Evolutionary conservation across 2,113 vertebrate species (phyloP), one percentile per base, ranked within the genome.

Genomic region (Cricetomys ansorgei): DNA sequence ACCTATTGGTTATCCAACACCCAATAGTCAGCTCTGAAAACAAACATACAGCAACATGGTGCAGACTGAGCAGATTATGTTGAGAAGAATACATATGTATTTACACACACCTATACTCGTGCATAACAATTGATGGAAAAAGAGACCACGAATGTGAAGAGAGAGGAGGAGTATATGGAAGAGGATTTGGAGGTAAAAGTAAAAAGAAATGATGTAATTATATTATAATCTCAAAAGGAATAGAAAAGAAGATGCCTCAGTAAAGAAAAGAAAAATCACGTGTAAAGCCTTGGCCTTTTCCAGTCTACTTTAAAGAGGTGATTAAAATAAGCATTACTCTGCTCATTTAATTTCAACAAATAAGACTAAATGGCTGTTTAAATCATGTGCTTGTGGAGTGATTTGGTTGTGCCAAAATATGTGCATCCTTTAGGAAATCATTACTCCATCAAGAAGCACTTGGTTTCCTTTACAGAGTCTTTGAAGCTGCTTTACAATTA

Each of bases 331-430:
- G 37, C 27, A 72, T 55, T 93, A 64, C 29, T 93, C 29, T 50
- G 88, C 64, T 96, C 96, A 93, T 53, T 96, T 97, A 96, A 94
- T 97, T 94, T 97, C 80, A 95, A 83, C 67, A 96, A 96, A 96
- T 96, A 94, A 96, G 88, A 97, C 89, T 89, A 94, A 94, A 91
- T 95, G 40, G 62, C 85, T 64, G 45, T 88, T 97, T 89, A 96
- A 91, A 94, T 97, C 97, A 73, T 1, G 3, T 93, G 79, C 83
- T 97, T 81, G 16, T 96, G 40, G 72, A 96, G 70, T 89, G 85
- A 97, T 92, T 76, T 95, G 55, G 25, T 95, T 97, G 88, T 76
- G 17, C 53, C 77, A 65, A 94, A 89, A 69, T 89, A 21, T 96
- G 57, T 81, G 89, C 96, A 87, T 94, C 96, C 92, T 87, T 94